phyloP scores from a whole-genome alignment of 2,113 vertebrate species.

The Ramphastos sulfuratus region DNA sequence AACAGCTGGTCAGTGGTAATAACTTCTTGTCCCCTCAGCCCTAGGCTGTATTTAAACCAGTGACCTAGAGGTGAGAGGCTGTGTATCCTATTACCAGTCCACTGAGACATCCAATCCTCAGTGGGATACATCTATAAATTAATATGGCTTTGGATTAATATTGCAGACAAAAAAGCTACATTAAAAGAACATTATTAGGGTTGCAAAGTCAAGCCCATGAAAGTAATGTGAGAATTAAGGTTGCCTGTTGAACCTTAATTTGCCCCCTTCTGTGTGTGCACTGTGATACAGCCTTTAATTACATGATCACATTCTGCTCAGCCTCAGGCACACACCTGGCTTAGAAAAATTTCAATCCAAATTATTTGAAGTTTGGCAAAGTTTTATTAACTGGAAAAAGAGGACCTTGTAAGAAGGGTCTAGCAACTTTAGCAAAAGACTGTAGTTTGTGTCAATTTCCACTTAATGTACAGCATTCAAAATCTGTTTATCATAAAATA shows the following conservation, averaged over 20 bases:
- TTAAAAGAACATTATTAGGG: slow-evolving; percentile 32
- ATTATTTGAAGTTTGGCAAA: slow-evolving; percentile 26
- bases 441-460: not conserved
- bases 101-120: not conserved
- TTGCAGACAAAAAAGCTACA: not conserved
- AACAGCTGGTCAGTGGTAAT: not conserved
- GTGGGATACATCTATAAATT: slow-evolving; percentile 18
- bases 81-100: not conserved
- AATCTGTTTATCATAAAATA: not conserved
- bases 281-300: slow-evolving; percentile 60
- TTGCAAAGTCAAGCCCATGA: slow-evolving; percentile 47
- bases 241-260: slow-evolving; percentile 65
- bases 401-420: not conserved
- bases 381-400: not conserved
- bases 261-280: slow-evolving; percentile 43
- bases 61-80: not conserved
- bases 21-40: not conserved
- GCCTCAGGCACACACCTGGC: slow-evolving; percentile 63
- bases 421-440: not conserved
- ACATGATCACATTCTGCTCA: slow-evolving; percentile 38
- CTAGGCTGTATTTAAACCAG: not conserved
- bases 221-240: slow-evolving; percentile 50
- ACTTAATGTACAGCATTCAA: not conserved
- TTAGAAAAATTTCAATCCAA: slow-evolving; percentile 39
- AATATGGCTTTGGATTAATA: not conserved